Percentiles rank a stretch among this genome's conserved stretches.
These are phyloP conservation scores for Capromys pilorides DNA, from an alignment of 2,797 vertebrate species.

Conservation along the genomic window DNA sequence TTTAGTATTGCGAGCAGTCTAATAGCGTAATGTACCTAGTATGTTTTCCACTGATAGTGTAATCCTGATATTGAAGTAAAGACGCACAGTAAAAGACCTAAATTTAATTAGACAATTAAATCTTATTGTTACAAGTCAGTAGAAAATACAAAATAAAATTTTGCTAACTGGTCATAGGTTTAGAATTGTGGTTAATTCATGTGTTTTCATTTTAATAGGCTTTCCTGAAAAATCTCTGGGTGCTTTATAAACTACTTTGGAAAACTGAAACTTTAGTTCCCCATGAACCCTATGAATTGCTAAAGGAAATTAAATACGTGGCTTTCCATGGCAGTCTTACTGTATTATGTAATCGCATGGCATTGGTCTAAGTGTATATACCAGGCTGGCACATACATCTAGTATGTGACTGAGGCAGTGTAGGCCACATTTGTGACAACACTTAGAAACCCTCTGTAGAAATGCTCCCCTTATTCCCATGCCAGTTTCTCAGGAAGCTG, in stretches of 20 bases:
- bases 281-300: neutral
- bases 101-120: slow-evolving; percentile 8
- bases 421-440: slow-evolving; percentile 68
- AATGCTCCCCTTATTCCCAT: slow-evolving; percentile 45
- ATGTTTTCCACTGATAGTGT: neutral
- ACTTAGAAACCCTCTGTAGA: slow-evolving; percentile 58
- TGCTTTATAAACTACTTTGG: neutral
- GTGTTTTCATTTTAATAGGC: neutral
- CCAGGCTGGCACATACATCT: slow-evolving; percentile 41
- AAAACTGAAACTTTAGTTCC: slow-evolving; percentile 8
- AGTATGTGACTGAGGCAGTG: slow-evolving; percentile 72
- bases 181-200: neutral
- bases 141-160: neutral
- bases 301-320: neutral
- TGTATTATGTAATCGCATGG: slow-evolving; percentile 53
- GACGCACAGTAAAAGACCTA: neutral
- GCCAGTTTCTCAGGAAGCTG: slow-evolving; percentile 57
- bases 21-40: neutral
- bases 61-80: neutral
- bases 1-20: neutral
- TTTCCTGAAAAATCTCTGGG: neutral
- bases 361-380: slow-evolving; percentile 66
- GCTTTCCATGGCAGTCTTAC: slow-evolving; percentile 33
- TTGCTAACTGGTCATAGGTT: neutral
- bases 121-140: neutral